phyloP scores from a whole-genome alignment of 2,113 vertebrate genomes.

The Etheostoma spectabile region DNA sequence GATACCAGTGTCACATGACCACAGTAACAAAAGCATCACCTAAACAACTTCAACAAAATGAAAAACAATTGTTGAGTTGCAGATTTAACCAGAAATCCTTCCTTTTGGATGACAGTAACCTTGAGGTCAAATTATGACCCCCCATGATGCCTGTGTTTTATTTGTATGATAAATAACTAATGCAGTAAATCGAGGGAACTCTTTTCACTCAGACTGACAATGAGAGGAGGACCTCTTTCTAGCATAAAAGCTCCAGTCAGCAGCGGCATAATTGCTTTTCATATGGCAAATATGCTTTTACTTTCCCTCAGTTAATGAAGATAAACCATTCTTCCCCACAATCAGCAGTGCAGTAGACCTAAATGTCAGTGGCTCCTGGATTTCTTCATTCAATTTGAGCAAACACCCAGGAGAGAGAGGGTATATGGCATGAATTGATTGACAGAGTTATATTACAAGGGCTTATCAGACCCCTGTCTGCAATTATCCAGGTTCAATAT shows the following conservation, averaged over 20 bases:
- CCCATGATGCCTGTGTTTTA: constrained; percentile 41
- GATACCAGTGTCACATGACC: constrained; percentile 5
- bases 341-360: constrained; percentile 89
- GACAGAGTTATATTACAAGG: constrained; percentile 93
- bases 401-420: constrained; percentile 87
- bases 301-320: constrained; percentile 96
- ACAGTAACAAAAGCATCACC: not conserved
- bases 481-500: constrained; percentile 90
- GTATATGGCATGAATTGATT: constrained; percentile 86
- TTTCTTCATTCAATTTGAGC: constrained; percentile 90
- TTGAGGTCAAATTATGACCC: constrained; percentile 56
- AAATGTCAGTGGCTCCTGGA: constrained; percentile 90
- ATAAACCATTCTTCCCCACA: constrained; percentile 92
- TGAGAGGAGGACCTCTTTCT: constrained; percentile 87
- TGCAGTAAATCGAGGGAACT: constrained; percentile 49
- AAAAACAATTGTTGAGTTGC: constrained; percentile 17
- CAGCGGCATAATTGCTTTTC: constrained; percentile 97
- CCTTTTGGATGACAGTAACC: constrained; percentile 47
- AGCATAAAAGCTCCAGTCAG: constrained; percentile 91
- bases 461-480: constrained; percentile 84
- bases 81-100: constrained; percentile 23
- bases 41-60: constrained; percentile 15
- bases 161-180: constrained; percentile 61
- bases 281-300: constrained; percentile 99
- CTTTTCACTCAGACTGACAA: constrained; percentile 74